Percentiles rank a stretch among this genome's conserved stretches.
Evolutionary conservation across 2,113 vertebrate genomes (phyloP).

Genomic region (Macquaria ambigua): DNA sequence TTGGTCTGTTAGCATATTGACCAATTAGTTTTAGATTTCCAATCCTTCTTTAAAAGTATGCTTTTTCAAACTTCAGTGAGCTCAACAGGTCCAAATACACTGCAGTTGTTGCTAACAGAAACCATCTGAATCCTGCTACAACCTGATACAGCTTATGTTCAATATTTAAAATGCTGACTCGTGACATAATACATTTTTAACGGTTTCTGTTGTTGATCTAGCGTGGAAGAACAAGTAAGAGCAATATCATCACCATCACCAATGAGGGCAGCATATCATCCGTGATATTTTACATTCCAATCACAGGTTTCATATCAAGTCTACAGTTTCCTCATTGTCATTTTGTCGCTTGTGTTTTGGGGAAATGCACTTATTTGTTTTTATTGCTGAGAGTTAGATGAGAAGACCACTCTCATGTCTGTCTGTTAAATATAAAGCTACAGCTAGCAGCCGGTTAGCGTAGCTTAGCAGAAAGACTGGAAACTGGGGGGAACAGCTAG

Average conservation of each 20-base stretch:
- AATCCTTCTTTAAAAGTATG: background rate
- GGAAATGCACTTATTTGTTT: background rate
- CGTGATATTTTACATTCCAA: background rate
- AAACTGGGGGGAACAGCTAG: background rate
- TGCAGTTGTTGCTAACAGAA: background rate
- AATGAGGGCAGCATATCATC: background rate
- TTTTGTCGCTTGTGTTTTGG: background rate
- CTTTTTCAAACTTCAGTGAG: background rate
- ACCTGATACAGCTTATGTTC: too few species aligned
- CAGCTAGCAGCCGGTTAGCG: background rate
- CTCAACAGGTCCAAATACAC: slow-evolving; percentile 30
- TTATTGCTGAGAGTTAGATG: background rate
- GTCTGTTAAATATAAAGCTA: background rate
- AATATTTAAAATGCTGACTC: background rate
- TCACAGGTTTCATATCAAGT: background rate
- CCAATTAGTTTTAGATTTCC: slow-evolving; percentile 22
- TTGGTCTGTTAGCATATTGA: slow-evolving; percentile 9
- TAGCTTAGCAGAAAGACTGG: background rate
- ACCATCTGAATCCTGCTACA: too few species aligned
- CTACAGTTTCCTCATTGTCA: too few species aligned
- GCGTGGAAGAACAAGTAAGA: background rate
- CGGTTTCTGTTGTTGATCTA: background rate
- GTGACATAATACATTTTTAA: background rate
- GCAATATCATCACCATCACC: background rate
- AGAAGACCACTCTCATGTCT: background rate